phyloP scores from a whole-genome alignment of 2,888 invertebrate genomes.

The Pammene fasciana region DNA sequence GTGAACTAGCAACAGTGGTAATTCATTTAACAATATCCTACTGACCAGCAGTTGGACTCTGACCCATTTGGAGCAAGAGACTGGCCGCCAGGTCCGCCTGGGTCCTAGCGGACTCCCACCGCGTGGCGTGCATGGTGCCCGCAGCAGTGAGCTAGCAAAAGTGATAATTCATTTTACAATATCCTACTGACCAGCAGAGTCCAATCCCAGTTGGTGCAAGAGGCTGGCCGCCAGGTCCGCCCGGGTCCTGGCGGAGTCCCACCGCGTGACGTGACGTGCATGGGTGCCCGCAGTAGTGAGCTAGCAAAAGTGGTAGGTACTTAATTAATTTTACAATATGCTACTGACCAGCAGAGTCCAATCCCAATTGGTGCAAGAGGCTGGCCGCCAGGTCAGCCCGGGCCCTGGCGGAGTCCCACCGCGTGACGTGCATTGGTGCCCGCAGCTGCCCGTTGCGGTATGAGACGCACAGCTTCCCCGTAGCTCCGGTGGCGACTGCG shows the following conservation, averaged over 20 bases:
- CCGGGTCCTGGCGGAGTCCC: conserved; percentile 90
- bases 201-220: conserved; percentile 89
- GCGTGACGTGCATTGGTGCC: conserved; percentile 86
- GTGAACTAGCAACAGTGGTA: too few relatives aligned
- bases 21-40: too few relatives aligned
- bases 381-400: conserved; percentile 91
- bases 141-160: conserved; percentile 64
- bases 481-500: conserved; percentile 88
- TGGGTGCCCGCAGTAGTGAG: conserved; percentile 87
- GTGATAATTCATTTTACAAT: too few relatives aligned
- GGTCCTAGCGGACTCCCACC: conserved; percentile 90
- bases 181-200: conserved; percentile 47
- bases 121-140: conserved; percentile 87
- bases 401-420: conserved; percentile 90
- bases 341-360: conserved; percentile 75
- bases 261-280: conserved; percentile 88
- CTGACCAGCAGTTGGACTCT: conserved; percentile 71
- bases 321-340: too few relatives aligned
- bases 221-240: conserved; percentile 90
- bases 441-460: conserved; percentile 87
- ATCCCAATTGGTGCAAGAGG: conserved; percentile 89
- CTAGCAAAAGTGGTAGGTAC: too few relatives aligned
- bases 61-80: conserved; percentile 90
- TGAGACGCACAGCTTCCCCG: conserved; percentile 88
- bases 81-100: conserved; percentile 91